Percentiles rank a stretch among this genome's conserved stretches.
phyloP scores from a whole-genome alignment of 2,888 invertebrate species.

The Strigamia crassipes region DNA sequence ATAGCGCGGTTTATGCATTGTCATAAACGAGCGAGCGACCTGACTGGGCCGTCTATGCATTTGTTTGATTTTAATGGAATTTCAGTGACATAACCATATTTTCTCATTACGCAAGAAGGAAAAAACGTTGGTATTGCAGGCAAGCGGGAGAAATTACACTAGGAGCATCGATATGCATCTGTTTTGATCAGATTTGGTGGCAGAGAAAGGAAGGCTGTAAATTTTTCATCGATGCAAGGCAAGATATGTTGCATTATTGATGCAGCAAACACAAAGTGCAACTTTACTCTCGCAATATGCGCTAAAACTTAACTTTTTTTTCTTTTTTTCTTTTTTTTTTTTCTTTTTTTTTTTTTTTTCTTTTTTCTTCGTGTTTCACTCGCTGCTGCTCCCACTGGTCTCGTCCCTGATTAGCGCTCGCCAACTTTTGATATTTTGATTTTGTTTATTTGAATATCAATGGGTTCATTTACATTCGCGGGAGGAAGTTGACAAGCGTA shows the following conservation, averaged over 20 bases:
- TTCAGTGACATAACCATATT: no score
- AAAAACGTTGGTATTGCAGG: no score
- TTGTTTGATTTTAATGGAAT: no score
- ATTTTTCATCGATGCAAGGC: conserved; percentile 19
- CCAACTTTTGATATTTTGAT: neutral
- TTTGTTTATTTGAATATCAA: neutral
- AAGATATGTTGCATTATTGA: conserved; percentile 24
- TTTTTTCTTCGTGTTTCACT: no score
- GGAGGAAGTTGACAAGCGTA: neutral
- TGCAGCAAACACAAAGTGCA: conserved; percentile 27
- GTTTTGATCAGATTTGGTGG: conserved; percentile 15
- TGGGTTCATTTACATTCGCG: neutral
- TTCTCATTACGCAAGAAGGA: no score
- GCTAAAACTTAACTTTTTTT: conserved; percentile 5
- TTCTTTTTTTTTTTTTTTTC: neutral
- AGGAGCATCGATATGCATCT: neutral
- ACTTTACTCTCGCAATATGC: neutral
- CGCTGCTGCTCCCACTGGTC: neutral
- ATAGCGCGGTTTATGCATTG: no score
- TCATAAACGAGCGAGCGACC: no score
- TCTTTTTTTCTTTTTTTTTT: neutral
- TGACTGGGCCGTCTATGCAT: no score
- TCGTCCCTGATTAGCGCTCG: neutral
- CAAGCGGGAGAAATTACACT: neutral
- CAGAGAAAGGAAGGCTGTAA: neutral